Conservation (phyloP, 2,888 invertebrate genomes). For the Oscheius sp. region DNA sequence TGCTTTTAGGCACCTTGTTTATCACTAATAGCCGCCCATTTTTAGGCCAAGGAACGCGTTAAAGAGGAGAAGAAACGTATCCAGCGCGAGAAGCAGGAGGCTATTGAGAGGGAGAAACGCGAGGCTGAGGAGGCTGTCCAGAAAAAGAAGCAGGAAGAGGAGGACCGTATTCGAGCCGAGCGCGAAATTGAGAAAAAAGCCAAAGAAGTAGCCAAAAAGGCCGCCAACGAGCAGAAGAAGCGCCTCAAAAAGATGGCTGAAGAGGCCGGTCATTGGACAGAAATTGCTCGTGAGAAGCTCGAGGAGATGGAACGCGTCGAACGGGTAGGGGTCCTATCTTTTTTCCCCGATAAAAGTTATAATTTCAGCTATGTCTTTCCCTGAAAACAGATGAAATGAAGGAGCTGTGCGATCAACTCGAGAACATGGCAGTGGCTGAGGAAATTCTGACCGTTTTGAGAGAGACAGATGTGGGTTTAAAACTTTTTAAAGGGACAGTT, state of each 20-base stretch:
- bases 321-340: constrained; percentile 34
- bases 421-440: constrained; percentile 43
- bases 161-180: constrained; percentile 44
- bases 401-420: constrained; percentile 59
- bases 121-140: constrained; percentile 62
- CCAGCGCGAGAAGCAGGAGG: constrained; percentile 50
- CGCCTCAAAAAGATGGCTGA: constrained; percentile 82
- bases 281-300: constrained; percentile 53
- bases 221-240: constrained; percentile 85
- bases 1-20: no score
- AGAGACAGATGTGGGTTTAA: constrained; percentile 49
- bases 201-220: constrained; percentile 72
- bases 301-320: constrained; percentile 66
- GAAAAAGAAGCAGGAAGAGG: constrained; percentile 51
- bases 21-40: not conserved
- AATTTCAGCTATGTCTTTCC: constrained; percentile 57
- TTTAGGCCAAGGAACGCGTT: constrained; percentile 55
- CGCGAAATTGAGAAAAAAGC: constrained; percentile 67
- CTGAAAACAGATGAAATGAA: constrained; percentile 60
- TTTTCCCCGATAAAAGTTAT: not conserved
- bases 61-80: constrained; percentile 49
- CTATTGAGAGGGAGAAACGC: constrained; percentile 50
- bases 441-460: constrained; percentile 48
- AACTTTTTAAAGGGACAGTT: constrained; percentile 35
- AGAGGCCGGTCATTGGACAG: constrained; percentile 60